Conservation (phyloP, 2,113 vertebrate species). For the Scopus umbretta region DNA sequence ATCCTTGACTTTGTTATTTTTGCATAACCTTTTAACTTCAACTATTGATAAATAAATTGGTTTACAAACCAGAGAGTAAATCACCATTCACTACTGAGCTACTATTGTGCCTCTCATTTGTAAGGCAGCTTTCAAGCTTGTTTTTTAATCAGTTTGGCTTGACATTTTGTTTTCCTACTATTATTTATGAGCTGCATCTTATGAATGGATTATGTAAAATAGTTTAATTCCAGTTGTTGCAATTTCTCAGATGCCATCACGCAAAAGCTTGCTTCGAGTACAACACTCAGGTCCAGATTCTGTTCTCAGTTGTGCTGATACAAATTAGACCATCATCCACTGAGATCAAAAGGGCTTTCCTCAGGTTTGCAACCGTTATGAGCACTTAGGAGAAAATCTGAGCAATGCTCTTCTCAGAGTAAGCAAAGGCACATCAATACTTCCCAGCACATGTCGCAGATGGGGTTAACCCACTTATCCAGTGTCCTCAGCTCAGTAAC, state of each 20-base stretch:
- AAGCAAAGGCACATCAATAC: not conserved
- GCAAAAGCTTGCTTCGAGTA: not conserved
- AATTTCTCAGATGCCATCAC: conserved; percentile 28
- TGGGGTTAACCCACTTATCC: not conserved
- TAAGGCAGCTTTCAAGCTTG: conserved; percentile 23
- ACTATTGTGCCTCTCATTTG: conserved; percentile 33
- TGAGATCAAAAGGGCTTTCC: conserved; percentile 3
- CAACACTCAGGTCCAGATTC: not conserved
- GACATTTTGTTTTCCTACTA: conserved; percentile 37
- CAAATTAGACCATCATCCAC: not conserved
- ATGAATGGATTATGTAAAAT: conserved; percentile 56
- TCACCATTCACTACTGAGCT: conserved; percentile 10
- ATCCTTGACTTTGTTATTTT: not conserved
- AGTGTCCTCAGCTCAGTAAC: not conserved
- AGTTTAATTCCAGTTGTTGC: conserved; percentile 33
- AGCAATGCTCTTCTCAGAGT: not conserved
- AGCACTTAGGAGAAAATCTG: not conserved
- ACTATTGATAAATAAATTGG: conserved; percentile 34
- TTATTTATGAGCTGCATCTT: conserved; percentile 53
- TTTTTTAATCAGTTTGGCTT: conserved; percentile 40
- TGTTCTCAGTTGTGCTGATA: not conserved
- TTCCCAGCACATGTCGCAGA: not conserved
- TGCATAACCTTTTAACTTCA: conserved; percentile 26
- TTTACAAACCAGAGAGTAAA: conserved; percentile 19
- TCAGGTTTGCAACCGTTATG: not conserved